phyloP scores from a whole-genome alignment of 2,113 vertebrate species.

The Chinchilla lanigera region DNA sequence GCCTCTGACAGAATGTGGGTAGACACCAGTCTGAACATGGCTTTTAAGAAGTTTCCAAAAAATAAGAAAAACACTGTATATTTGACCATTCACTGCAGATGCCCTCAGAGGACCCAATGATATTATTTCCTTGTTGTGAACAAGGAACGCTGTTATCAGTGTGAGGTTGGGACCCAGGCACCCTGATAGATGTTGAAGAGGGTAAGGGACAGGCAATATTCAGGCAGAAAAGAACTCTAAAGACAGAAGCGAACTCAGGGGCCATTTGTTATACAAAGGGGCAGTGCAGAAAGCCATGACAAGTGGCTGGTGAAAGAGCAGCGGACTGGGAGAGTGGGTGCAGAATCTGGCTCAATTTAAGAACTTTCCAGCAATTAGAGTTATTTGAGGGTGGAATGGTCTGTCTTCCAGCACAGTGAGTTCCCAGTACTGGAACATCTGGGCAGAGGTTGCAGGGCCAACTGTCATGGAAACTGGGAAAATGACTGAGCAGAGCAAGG shows the following conservation, averaged over 20 bases:
- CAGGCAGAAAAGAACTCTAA: slow-evolving; percentile 3
- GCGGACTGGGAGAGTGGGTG: rapidly evolving
- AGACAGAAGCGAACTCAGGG: neutral
- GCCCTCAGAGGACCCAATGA: neutral
- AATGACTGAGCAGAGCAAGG: rapidly evolving
- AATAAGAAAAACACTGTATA: neutral
- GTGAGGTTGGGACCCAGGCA: neutral
- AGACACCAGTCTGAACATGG: neutral
- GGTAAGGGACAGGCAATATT: neutral
- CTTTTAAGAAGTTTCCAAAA: slow-evolving; percentile 28
- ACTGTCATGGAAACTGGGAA: neutral
- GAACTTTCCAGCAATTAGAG: neutral
- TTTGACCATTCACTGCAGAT: neutral
- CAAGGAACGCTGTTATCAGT: neutral
- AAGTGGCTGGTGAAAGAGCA: neutral
- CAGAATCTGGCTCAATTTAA: neutral
- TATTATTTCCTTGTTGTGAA: neutral
- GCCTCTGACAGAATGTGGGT: neutral
- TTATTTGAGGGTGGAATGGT: rapidly evolving
- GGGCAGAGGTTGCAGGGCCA: neutral
- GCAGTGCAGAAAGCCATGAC: neutral
- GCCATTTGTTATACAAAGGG: neutral
- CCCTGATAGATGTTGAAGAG: neutral
- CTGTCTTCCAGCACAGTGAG: neutral
- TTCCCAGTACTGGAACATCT: neutral